These are phyloP conservation scores for Pygocentrus nattereri DNA, from an alignment of 2,797 vertebrate genomes.

Conservation along the genomic window DNA sequence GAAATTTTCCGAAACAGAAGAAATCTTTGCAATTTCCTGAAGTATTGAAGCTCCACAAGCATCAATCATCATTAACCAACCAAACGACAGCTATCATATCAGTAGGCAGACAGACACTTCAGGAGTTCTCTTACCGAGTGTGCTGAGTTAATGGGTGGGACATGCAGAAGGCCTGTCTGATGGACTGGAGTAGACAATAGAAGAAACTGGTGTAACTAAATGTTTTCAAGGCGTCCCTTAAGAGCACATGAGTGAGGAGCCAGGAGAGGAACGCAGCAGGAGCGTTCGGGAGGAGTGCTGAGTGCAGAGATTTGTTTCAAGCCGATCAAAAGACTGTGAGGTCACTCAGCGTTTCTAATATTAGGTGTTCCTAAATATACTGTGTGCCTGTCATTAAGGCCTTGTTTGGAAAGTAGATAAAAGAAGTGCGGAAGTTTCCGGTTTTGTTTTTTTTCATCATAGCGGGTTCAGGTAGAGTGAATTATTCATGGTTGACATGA, in stretches of 20 bases:
- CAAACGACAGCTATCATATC: conserved; percentile 10
- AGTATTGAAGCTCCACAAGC: background rate
- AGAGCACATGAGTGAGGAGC: background rate
- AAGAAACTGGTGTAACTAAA: background rate
- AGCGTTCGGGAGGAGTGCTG: background rate
- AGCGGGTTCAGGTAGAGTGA: conserved; percentile 46
- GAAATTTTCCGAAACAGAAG: background rate
- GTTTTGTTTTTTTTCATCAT: background rate
- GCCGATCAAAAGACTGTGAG: conserved; percentile 39
- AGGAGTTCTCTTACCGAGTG: background rate
- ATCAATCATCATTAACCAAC: conserved; percentile 19
- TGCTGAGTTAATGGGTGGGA: background rate
- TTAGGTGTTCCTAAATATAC: conserved; percentile 52
- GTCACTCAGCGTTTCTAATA: conserved; percentile 43
- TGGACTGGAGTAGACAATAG: background rate
- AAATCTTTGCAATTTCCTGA: background rate
- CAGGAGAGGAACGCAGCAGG: background rate
- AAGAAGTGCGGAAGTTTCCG: conserved; percentile 7
- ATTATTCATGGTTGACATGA: conserved; percentile 48
- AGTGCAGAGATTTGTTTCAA: conserved; percentile 31
- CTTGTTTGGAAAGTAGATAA: conserved; percentile 51
- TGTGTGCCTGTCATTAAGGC: conserved; percentile 32
- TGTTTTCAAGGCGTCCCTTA: background rate
- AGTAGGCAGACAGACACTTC: background rate
- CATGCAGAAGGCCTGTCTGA: background rate